phyloP scores from a whole-genome alignment of 2,888 invertebrate genomes.

The Drosophila birchii region DNA sequence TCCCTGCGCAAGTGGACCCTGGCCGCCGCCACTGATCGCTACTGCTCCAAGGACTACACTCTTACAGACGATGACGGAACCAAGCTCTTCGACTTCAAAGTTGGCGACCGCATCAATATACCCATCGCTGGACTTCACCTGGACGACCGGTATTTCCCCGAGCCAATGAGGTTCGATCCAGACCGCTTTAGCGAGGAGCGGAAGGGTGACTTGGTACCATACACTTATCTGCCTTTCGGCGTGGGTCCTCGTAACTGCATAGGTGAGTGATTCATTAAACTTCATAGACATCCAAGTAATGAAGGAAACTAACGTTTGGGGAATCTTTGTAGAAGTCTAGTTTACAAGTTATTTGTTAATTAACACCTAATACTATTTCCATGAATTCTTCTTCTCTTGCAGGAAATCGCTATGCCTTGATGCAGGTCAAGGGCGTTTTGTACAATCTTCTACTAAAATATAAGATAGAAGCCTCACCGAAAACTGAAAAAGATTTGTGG shows the following conservation, averaged over 20 bases:
- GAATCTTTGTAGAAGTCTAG: too few relatives aligned
- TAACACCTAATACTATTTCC: not conserved
- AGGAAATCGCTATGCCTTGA: constrained; percentile 77
- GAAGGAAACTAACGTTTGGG: not conserved
- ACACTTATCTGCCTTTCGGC: constrained; percentile 86
- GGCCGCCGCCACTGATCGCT: constrained; percentile 84
- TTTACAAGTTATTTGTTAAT: not conserved
- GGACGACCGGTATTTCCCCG: constrained; percentile 86
- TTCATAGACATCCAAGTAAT: not conserved
- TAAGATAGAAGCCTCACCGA: constrained; percentile 63
- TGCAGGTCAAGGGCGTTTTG: constrained; percentile 75
- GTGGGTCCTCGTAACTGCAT: constrained; percentile 87
- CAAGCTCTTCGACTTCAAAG: constrained; percentile 85
- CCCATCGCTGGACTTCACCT: constrained; percentile 85
- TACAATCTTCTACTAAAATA: constrained; percentile 71
- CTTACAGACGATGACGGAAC: constrained; percentile 83
- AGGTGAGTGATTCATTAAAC: constrained; percentile 78
- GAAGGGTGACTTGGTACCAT: constrained; percentile 84
- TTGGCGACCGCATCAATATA: constrained; percentile 84
- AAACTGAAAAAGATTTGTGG: constrained; percentile 66
- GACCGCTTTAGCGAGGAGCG: constrained; percentile 87
- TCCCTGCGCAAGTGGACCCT: constrained; percentile 86
- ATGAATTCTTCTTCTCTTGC: not conserved
- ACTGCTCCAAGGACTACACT: constrained; percentile 85
- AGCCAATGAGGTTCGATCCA: constrained; percentile 86